Percentiles rank a stretch among this genome's conserved stretches.
Conservation (phyloP, 1,140 invertebrate species). For the Aphidius gifuensis region DNA sequence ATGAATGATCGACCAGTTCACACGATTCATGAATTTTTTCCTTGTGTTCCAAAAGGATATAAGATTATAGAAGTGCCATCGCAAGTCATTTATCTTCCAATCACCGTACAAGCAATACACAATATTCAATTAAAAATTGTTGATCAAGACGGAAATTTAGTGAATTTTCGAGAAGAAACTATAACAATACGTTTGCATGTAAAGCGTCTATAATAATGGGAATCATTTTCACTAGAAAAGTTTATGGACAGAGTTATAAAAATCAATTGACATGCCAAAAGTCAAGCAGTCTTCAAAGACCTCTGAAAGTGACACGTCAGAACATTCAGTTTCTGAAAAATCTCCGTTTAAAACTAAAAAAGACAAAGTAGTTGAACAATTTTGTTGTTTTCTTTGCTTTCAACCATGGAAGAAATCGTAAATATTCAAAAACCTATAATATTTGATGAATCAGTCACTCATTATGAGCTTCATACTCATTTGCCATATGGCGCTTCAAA, state of each 20-base stretch:
- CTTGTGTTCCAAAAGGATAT: slow-evolving; percentile 1
- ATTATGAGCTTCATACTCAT: slow-evolving; percentile 39
- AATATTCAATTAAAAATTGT: not conserved
- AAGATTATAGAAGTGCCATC: not conserved
- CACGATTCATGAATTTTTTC: slow-evolving; percentile 6
- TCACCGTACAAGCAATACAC: not conserved
- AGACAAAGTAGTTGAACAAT: not conserved
- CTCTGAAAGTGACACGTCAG: not conserved
- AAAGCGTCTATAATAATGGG: not conserved
- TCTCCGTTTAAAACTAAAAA: slow-evolving; percentile 1
- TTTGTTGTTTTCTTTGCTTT: not conserved
- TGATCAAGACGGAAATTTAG: not conserved
- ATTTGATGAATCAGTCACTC: slow-evolving; percentile 37
- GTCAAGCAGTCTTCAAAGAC: not conserved
- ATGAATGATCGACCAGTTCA: too few species aligned
- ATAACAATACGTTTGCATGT: not conserved
- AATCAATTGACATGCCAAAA: not conserved
- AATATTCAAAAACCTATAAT: slow-evolving; percentile 25
- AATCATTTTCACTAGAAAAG: not conserved
- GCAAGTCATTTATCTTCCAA: not conserved
- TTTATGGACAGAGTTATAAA: not conserved
- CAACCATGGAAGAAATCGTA: slow-evolving; percentile 25
- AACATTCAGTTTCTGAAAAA: slow-evolving; percentile 8
- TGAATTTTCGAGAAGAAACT: not conserved
- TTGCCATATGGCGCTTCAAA: slow-evolving; percentile 2